Conservation (phyloP, 2,113 vertebrate species). For the Pelecanoides urinatrix region DNA sequence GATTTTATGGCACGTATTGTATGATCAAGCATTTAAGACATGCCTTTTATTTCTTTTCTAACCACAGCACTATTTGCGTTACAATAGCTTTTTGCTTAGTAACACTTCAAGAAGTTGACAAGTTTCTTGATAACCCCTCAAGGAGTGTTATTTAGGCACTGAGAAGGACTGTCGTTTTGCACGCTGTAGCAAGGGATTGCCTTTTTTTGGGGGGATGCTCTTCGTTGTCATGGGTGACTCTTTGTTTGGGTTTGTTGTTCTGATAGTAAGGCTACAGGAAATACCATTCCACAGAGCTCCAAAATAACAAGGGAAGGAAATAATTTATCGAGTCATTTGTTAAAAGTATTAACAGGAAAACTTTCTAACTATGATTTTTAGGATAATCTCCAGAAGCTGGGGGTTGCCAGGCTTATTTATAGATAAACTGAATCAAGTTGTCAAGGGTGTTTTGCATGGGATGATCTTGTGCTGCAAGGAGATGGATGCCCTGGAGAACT, state of each 20-base stretch:
- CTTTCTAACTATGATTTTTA: neutral
- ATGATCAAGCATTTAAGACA: neutral
- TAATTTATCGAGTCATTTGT: accelerated
- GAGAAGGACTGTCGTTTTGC: neutral
- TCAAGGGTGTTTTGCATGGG: neutral
- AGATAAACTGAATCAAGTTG: neutral
- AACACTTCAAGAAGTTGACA: constrained; percentile 29
- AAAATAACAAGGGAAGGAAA: neutral
- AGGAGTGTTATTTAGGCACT: neutral
- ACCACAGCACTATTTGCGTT: constrained; percentile 6
- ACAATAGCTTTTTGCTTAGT: constrained; percentile 21
- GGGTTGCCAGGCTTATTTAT: neutral
- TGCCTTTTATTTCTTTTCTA: neutral
- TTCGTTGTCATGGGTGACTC: constrained; percentile 1
- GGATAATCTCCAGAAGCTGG: neutral
- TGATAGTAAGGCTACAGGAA: neutral
- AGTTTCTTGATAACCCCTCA: constrained; percentile 42
- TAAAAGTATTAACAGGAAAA: neutral
- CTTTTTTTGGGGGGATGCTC: neutral
- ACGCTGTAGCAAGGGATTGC: neutral
- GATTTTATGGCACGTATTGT: constrained; percentile 48
- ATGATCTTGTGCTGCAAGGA: neutral
- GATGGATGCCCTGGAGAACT: neutral
- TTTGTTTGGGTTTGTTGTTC: constrained; percentile 39
- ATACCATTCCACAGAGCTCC: neutral